Base-by-base conservation (phyloP, 2,797 vertebrate genomes). In the Lagorchestes hirsutus region DNA sequence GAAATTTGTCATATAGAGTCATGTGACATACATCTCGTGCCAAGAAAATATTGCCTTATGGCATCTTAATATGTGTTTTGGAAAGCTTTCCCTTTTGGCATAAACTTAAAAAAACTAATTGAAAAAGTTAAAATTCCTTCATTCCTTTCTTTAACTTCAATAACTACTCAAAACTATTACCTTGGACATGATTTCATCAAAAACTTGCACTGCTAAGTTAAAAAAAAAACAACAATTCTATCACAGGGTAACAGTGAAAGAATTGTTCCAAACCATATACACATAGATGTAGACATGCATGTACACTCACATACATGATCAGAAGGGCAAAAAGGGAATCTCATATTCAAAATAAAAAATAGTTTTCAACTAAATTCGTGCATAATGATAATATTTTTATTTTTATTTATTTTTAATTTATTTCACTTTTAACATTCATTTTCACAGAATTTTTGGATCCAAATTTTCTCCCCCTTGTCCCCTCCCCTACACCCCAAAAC, bases 341-440 rank as follows among this genome's bases (percentile, higher is more conserved):
- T 74, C 34, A 6, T n/a, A 16, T 67, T 94, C 92, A 95, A 92
- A 93, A 95, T 27, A 92, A 92, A 0, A 92, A 58, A 1, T 22
- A 74, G 34, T 40, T 74, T 74, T 74, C n/a, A 18, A 40, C n/a
- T 4, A n/a, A 67, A 67, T n/a, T 67, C 8, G 16, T n/a, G 62
- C 4, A 67, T 22, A 74, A 22, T 40, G 13, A 6, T 40, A 9
- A 74, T 13, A 93, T 57, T 90, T 91, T 95, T 87, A 95, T n/a
- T n/a, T n/a, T n/a, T n/a, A n/a, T n/a, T n/a, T n/a, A n/a, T n/a
- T n/a, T n/a, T n/a, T n/a, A n/a, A n/a, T n/a, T n/a, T n/a, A n/a
- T n/a, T n/a, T n/a, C n/a, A n/a, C n/a, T n/a, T n/a, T n/a, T n/a
- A n/a, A n/a, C n/a, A n/a, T n/a, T n/a, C n/a, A n/a, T n/a, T n/a